Conservation (phyloP, 2,113 vertebrate species). For the Eulacestoma nigropectus region DNA sequence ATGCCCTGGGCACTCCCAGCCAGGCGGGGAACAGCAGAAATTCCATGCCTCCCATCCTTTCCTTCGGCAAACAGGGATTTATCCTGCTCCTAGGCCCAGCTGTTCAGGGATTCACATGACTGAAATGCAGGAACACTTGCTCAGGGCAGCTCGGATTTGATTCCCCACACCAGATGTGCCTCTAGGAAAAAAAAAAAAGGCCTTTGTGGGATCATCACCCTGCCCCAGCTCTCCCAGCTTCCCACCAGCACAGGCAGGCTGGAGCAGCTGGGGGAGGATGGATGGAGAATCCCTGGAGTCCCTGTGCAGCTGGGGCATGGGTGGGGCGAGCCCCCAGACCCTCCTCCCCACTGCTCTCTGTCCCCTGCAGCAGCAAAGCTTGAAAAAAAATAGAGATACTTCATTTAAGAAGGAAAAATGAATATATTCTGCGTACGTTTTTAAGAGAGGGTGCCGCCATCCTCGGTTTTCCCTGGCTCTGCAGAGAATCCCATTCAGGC, state of each 20-base stretch:
- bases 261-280: neutral
- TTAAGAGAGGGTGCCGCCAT: neutral
- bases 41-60: neutral
- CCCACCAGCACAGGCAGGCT: neutral
- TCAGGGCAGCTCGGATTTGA: neutral
- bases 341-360: neutral
- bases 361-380: neutral
- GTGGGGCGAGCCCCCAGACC: neutral
- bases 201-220: neutral
- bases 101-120: neutral
- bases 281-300: neutral
- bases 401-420: neutral
- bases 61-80: neutral
- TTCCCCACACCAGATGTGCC: constrained; percentile 13
- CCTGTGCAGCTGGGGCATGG: neutral
- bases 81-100: neutral
- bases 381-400: neutral
- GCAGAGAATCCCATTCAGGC: neutral
- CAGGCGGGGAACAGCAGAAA: neutral
- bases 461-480: neutral
- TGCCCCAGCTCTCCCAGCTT: neutral
- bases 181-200: neutral
- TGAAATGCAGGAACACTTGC: neutral
- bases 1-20: accelerated
- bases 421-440: neutral